phyloP scores from a whole-genome alignment of 2,888 invertebrate genomes.

The Amphipyra tragopoginis region DNA sequence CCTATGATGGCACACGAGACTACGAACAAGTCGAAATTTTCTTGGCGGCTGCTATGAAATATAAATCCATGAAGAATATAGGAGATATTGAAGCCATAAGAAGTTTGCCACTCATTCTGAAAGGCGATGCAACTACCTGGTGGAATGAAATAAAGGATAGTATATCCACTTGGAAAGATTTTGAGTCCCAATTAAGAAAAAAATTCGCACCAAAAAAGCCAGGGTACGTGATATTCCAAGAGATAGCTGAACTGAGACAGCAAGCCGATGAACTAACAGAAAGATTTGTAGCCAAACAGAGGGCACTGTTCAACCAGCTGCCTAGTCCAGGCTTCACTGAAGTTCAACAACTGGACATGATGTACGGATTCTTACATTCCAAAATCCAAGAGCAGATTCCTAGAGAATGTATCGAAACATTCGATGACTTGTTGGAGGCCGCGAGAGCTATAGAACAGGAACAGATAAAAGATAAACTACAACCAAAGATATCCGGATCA shows the following conservation, averaged over 20 bases:
- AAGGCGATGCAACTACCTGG: slow-evolving; percentile 40
- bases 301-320: slow-evolving; percentile 33
- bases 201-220: slow-evolving; percentile 34
- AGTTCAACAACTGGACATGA: slow-evolving; percentile 46
- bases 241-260: slow-evolving; percentile 28
- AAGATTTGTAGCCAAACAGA: slow-evolving; percentile 41
- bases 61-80: slow-evolving; percentile 36
- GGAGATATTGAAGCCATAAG: slow-evolving; percentile 37
- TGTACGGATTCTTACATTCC: slow-evolving; percentile 33
- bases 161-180: slow-evolving; percentile 38
- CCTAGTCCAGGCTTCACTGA: slow-evolving; percentile 30
- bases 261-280: slow-evolving; percentile 41
- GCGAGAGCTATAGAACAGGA: slow-evolving; percentile 36
- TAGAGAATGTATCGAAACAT: slow-evolving; percentile 30
- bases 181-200: slow-evolving; percentile 30
- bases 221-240: slow-evolving; percentile 28
- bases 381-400: slow-evolving; percentile 36
- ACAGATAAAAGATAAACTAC: slow-evolving; percentile 6
- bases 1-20: slow-evolving; percentile 29
- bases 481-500: background rate
- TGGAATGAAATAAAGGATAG: slow-evolving; percentile 36
- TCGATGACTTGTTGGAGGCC: slow-evolving; percentile 45
- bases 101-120: slow-evolving; percentile 34
- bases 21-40: slow-evolving; percentile 38
- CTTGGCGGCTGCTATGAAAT: slow-evolving; percentile 32